These are phyloP conservation scores for Meriones psammophilus DNA, from an alignment of 2,797 vertebrate genomes.

Conservation along the genomic window DNA sequence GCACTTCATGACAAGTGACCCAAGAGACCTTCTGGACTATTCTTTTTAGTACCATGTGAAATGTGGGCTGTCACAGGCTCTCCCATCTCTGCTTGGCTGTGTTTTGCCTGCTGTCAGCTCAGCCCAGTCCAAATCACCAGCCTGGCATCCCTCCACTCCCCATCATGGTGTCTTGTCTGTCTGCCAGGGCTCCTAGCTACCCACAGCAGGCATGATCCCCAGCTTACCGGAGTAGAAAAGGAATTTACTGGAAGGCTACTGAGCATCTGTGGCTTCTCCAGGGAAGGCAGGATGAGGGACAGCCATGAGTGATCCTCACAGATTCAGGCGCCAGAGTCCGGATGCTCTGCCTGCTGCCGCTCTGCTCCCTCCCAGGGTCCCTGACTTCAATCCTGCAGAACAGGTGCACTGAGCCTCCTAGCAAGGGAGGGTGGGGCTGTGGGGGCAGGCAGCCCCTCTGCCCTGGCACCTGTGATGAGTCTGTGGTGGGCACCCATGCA, in stretches of 20 bases:
- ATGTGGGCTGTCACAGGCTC: not conserved
- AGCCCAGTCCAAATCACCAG: not conserved
- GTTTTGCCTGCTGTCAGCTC: not conserved
- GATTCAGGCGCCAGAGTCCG: not conserved
- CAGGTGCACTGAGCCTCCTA: not conserved
- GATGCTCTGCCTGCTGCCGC: not conserved
- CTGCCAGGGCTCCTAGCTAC: not conserved
- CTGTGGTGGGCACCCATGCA: not conserved
- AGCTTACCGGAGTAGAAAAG: not conserved
- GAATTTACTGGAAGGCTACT: not conserved
- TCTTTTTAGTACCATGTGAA: not conserved
- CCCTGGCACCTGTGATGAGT: not conserved
- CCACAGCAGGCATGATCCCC: not conserved
- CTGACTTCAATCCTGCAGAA: not conserved
- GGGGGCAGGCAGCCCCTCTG: not conserved
- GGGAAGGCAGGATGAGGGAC: not conserved
- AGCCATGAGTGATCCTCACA: not conserved
- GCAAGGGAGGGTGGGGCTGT: not conserved
- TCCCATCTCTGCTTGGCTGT: not conserved
- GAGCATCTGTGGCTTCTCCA: not conserved
- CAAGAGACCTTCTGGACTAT: not conserved
- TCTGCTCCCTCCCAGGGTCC: not conserved
- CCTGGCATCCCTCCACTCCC: not conserved
- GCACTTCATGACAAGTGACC: not conserved
- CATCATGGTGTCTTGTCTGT: not conserved